phyloP scores from a whole-genome alignment of 2,797 vertebrate genomes.

The Gephyroberyx darwinii region DNA sequence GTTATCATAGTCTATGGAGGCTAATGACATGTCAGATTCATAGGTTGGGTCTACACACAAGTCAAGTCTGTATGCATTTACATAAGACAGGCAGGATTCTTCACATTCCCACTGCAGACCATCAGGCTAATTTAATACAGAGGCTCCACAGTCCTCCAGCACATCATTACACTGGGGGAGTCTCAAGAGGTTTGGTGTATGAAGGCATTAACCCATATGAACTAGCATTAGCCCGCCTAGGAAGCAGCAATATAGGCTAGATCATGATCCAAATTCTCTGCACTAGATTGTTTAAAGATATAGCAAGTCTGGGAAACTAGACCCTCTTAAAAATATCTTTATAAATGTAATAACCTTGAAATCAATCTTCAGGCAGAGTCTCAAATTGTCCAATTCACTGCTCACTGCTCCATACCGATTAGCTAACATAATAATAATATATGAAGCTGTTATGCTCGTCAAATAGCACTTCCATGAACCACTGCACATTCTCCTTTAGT shows the following conservation, averaged over 20 bases:
- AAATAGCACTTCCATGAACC: slow-evolving; percentile 41
- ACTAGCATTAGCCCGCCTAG: slow-evolving; percentile 43
- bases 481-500: slow-evolving; percentile 27
- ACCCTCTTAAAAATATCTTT: slow-evolving; percentile 31
- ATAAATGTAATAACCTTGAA: slow-evolving; percentile 52
- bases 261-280: slow-evolving; percentile 28
- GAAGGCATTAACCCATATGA: slow-evolving; percentile 58
- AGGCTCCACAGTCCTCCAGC: slow-evolving; percentile 33
- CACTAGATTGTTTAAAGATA: slow-evolving; percentile 38
- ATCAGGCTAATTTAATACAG: slow-evolving; percentile 52
- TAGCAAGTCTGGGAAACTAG: slow-evolving; percentile 22
- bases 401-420: slow-evolving; percentile 34
- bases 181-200: slow-evolving; percentile 50
- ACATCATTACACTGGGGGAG: slow-evolving; percentile 47
- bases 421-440: slow-evolving; percentile 15
- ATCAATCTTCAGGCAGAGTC: slow-evolving; percentile 42
- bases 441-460: slow-evolving; percentile 41
- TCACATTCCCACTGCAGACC: slow-evolving; percentile 49
- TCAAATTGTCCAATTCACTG: slow-evolving; percentile 40
- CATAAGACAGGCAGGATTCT: slow-evolving; percentile 39
- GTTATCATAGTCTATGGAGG: not conserved
- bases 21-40: not conserved
- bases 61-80: slow-evolving; percentile 20
- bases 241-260: slow-evolving; percentile 35
- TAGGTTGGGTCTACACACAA: not conserved